Base-by-base conservation (phyloP, 1,140 invertebrate genomes). In the Achatina immaculata region DNA sequence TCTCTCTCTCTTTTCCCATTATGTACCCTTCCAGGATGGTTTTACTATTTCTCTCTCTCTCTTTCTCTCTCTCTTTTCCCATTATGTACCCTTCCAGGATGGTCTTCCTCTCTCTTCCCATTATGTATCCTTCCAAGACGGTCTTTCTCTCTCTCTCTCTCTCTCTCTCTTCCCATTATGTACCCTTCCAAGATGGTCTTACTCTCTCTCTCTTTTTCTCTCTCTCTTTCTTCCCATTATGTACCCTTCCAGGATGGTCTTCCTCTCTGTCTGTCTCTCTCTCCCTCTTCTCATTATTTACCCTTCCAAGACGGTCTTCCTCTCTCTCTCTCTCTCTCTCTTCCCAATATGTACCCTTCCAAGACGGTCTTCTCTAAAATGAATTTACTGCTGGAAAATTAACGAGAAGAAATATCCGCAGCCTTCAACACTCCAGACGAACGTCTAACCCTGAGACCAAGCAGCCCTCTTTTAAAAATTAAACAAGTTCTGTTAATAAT, bases 121-220 rank as follows among this genome's bases (percentile, higher is more conserved):
- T n/a, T n/a, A n/a, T n/a, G n/a, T n/a, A n/a, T n/a, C n/a, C n/a
- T n/a, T n/a, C n/a, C n/a, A n/a, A n/a, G n/a, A n/a, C n/a, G n/a
- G n/a, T 69, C 66, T 69, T 31, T 69, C 66, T 69, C 66, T 69
- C 66, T 42, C 24, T 42, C 34, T 42, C 34, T 42, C 34, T 55
- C 51, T 21, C 51, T 55, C 51, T 55, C 51, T 55, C 24, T n/a
- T 21, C 21, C 24, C 21, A n/a, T n/a, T n/a, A n/a, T n/a, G n/a
- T n/a, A n/a, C n/a, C n/a, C n/a, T n/a, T n/a, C n/a, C n/a, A n/a
- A 6, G n/a, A 65, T n/a, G 7, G n/a, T 65, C 7, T 65, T 36
- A 28, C 51, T 66, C 62, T 66, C 66, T 69, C 66, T 69, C 66
- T 69, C 66, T 69, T 31, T 69, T 31, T 69, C 66, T 69, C 66